phyloP scores from a whole-genome alignment of 2,888 invertebrate genomes.

The Perithous albicinctus region DNA sequence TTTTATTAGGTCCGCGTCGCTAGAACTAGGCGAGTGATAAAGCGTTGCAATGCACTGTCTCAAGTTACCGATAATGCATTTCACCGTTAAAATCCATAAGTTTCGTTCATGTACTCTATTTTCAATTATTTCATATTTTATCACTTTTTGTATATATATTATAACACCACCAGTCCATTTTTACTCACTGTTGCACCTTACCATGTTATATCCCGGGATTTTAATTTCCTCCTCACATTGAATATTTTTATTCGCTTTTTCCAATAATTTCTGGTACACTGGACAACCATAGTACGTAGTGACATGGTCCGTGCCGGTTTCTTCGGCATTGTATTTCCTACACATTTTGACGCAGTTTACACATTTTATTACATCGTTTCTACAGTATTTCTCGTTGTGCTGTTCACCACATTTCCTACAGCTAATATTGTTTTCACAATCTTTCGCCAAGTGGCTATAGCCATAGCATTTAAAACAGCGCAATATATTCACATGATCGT shows the following conservation, averaged over 20 bases:
- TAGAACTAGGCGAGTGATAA: constrained; percentile 59
- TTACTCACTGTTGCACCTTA: background rate
- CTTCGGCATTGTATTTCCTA: background rate
- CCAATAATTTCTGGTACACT: background rate
- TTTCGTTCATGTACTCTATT: background rate
- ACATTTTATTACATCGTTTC: background rate
- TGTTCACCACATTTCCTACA: constrained; percentile 57
- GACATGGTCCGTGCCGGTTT: background rate
- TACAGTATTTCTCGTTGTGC: constrained; percentile 19
- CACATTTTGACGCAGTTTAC: background rate
- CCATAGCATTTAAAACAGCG: constrained; percentile 62
- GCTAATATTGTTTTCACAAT: constrained; percentile 44
- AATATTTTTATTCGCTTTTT: background rate
- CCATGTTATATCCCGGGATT: constrained; percentile 1
- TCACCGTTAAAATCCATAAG: background rate
- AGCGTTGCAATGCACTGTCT: background rate
- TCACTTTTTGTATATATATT: background rate
- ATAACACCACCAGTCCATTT: background rate
- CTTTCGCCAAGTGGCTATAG: constrained; percentile 57
- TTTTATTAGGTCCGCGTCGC: constrained; percentile 44
- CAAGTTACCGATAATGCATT: background rate
- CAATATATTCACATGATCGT: constrained; percentile 49
- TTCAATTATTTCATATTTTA: background rate
- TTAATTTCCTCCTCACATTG: background rate
- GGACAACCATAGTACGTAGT: no score